phyloP scores from a whole-genome alignment of 2,113 vertebrate genomes.

The Hemiprocne comata region DNA sequence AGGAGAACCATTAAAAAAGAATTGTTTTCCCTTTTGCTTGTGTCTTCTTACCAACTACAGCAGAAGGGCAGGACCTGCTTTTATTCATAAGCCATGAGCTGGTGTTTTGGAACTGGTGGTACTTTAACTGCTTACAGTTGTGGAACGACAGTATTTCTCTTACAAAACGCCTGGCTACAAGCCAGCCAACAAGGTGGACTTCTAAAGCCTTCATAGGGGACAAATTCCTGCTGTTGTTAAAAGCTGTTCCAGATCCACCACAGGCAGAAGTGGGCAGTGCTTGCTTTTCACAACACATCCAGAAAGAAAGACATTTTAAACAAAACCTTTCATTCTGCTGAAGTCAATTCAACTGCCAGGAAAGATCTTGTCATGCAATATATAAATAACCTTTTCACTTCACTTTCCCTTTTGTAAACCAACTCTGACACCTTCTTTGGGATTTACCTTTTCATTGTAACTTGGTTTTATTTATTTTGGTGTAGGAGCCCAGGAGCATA shows the following conservation, averaged over 20 bases:
- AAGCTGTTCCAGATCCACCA: not conserved
- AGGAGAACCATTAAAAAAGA: not conserved
- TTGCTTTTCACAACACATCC: not conserved
- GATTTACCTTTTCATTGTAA: slow-evolving; percentile 46
- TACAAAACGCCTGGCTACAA: not conserved
- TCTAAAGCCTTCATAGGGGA: not conserved
- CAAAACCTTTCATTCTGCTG: not conserved
- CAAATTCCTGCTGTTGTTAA: not conserved
- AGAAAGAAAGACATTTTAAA: not conserved
- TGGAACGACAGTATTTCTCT: not conserved
- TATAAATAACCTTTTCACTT: slow-evolving; percentile 35
- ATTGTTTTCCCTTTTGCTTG: not conserved
- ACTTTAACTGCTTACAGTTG: not conserved
- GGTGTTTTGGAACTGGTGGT: not conserved
- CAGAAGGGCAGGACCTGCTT: not conserved
- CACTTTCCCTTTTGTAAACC: slow-evolving; percentile 27
- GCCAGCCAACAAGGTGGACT: not conserved
- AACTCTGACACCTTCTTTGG: slow-evolving; percentile 34
- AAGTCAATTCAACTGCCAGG: slow-evolving; percentile 23
- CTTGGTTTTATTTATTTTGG: slow-evolving; percentile 38
- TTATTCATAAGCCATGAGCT: not conserved
- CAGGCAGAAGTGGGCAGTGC: not conserved
- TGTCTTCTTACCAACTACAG: not conserved
- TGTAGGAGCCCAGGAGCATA: not conserved
- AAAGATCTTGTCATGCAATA: not conserved